Evolutionary conservation across 2,797 vertebrate genomes (phyloP).

Genomic region (Momotus momota): DNA sequence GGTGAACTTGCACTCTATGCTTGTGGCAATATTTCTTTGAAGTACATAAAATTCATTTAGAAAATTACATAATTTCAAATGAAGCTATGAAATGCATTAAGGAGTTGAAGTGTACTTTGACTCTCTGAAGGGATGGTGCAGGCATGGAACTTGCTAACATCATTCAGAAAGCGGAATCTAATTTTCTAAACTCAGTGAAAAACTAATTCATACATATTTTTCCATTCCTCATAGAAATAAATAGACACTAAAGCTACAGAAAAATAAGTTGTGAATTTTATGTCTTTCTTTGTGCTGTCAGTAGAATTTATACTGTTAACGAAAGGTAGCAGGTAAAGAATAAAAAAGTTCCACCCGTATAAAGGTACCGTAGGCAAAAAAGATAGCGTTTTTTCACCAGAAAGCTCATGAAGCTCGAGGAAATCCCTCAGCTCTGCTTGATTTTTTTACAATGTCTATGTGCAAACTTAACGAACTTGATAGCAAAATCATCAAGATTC

Average conservation of each 20-base stretch:
- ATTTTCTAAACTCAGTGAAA: slow-evolving; percentile 22
- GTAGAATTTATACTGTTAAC: neutral
- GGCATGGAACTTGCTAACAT: neutral
- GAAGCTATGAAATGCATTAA: neutral
- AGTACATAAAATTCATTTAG: slow-evolving; percentile 28
- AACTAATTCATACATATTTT: neutral
- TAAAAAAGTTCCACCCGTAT: neutral
- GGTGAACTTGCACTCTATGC: neutral
- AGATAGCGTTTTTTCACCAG: neutral
- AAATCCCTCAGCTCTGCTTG: neutral
- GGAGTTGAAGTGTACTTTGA: neutral
- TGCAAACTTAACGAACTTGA: neutral
- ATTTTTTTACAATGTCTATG: neutral
- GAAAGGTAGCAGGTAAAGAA: neutral
- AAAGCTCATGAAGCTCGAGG: neutral
- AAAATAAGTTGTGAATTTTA: neutral
- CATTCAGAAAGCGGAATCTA: neutral
- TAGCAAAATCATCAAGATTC: neutral
- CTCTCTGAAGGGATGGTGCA: neutral
- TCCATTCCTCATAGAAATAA: neutral
- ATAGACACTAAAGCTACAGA: neutral
- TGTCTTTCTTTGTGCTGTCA: neutral
- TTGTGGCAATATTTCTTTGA: slow-evolving; percentile 14
- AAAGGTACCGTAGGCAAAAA: neutral
- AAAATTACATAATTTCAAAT: slow-evolving; percentile 28